Evolutionary conservation across 2,113 vertebrate species (phyloP).

Genomic region (Bos indicus): DNA sequence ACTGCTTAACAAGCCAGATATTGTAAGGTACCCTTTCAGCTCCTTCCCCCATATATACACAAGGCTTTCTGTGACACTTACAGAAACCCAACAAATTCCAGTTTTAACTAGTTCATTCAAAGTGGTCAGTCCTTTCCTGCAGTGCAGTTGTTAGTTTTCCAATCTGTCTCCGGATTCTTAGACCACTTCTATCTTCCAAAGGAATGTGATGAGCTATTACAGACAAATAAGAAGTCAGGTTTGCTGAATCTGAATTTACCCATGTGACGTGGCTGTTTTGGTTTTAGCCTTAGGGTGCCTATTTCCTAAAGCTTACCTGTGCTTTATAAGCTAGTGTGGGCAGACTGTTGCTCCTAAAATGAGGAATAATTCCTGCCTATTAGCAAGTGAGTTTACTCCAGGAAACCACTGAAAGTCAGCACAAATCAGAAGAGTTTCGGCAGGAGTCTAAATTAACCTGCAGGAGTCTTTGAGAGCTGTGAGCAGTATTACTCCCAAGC

Average conservation of each 20-base stretch:
- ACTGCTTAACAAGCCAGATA: background rate
- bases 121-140: background rate
- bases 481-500: slow-evolving; percentile 40
- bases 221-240: background rate
- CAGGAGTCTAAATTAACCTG: slow-evolving; percentile 71
- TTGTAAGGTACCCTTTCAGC: background rate
- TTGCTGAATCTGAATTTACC: background rate
- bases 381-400: slow-evolving; percentile 70
- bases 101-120: background rate
- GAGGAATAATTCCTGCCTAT: slow-evolving; percentile 69
- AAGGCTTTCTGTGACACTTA: background rate
- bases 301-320: slow-evolving; percentile 41
- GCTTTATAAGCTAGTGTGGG: slow-evolving; percentile 38
- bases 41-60: background rate
- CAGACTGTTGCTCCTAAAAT: slow-evolving; percentile 63
- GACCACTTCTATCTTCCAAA: background rate
- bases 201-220: background rate
- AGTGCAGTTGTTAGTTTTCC: background rate
- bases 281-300: slow-evolving; percentile 35
- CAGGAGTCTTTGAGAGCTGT: slow-evolving; percentile 58
- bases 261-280: slow-evolving; percentile 31
- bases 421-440: slow-evolving; percentile 67
- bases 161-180: background rate
- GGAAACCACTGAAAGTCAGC: slow-evolving; percentile 66
- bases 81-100: background rate